These are phyloP conservation scores for Plectrocnemia conspersa DNA, from an alignment of 1,140 invertebrate species.

Conservation along the genomic window DNA sequence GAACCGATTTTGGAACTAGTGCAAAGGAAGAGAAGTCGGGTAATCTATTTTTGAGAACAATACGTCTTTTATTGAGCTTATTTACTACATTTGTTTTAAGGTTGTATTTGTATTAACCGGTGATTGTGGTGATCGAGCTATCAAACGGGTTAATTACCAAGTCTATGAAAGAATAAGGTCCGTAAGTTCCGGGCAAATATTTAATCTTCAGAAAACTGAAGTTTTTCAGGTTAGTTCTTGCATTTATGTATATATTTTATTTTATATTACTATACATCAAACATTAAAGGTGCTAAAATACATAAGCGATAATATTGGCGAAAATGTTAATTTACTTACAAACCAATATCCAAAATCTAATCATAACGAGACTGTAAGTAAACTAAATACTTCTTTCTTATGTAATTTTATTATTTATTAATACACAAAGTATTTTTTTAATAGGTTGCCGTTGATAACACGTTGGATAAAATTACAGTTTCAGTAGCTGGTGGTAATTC, in stretches of 20 bases:
- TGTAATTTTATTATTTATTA: neutral
- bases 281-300: neutral
- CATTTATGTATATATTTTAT: neutral
- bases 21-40: neutral
- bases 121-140: neutral
- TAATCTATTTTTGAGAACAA: no score
- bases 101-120: neutral
- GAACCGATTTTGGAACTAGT: neutral
- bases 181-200: neutral
- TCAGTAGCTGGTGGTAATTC: constrained; percentile 48
- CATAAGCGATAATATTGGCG: neutral
- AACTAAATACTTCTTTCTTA: neutral
- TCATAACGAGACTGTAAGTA: neutral
- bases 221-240: neutral
- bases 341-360: neutral
- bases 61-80: no score
- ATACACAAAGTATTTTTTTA: neutral
- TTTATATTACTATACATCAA: neutral
- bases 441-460: neutral
- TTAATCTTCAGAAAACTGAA: neutral
- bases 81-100: no score
- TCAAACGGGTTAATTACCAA: neutral
- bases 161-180: neutral
- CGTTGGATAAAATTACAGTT: neutral
- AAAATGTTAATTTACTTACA: neutral